These are phyloP conservation scores for Octonoba sinensis DNA, from an alignment of 2,888 invertebrate species.

Conservation along the genomic window DNA sequence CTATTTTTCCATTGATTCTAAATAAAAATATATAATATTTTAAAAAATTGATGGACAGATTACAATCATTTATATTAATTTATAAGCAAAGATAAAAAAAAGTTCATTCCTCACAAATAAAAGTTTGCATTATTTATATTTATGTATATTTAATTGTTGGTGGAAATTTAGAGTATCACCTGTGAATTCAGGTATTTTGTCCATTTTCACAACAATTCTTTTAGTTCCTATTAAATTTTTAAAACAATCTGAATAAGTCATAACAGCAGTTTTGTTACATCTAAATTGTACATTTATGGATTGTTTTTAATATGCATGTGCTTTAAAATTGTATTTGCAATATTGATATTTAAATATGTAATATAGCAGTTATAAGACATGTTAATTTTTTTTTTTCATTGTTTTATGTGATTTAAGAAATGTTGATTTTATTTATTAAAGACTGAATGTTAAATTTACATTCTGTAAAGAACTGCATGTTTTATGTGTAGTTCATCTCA, in stretches of 20 bases:
- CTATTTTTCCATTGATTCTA: too few species aligned
- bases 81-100: too few species aligned
- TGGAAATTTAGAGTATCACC: constrained; percentile 40
- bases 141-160: constrained; percentile 21
- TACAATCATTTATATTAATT: too few species aligned
- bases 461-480: constrained; percentile 21
- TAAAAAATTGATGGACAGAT: too few species aligned
- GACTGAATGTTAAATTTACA: constrained; percentile 21
- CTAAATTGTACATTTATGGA: constrained; percentile 49
- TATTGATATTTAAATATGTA: constrained; percentile 2
- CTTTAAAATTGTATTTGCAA: too few species aligned
- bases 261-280: constrained; percentile 13
- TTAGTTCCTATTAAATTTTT: constrained; percentile 8
- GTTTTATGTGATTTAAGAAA: constrained; percentile 32
- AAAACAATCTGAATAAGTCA: constrained; percentile 1
- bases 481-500: constrained; percentile 41
- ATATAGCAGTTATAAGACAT: constrained; percentile 22
- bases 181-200: constrained; percentile 50
- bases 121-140: too few species aligned
- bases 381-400: constrained; percentile 29
- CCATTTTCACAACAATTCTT: constrained; percentile 36
- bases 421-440: constrained; percentile 10
- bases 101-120: too few species aligned
- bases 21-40: too few species aligned
- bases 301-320: constrained; percentile 32